Percentiles rank a stretch among this genome's conserved stretches.
Conservation (phyloP, 1,140 invertebrate species). For the Drosophila carrolli region DNA sequence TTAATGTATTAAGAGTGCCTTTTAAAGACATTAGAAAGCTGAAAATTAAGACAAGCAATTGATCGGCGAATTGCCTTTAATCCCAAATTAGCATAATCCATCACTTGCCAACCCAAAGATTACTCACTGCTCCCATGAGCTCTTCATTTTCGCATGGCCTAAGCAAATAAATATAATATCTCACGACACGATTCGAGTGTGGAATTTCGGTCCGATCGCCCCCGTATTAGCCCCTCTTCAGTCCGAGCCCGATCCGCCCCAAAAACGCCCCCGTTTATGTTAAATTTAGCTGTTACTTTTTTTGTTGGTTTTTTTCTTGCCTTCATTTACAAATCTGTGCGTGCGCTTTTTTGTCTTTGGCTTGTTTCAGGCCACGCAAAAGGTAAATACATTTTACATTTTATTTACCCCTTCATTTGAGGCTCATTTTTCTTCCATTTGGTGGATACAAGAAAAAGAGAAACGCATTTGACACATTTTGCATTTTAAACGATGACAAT, state of each 20-base stretch:
- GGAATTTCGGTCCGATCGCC: slow-evolving; percentile 36
- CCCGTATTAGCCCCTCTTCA: slow-evolving; percentile 6
- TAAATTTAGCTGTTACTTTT: slow-evolving; percentile 35
- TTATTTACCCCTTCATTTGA: slow-evolving; percentile 69
- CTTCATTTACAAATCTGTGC: slow-evolving; percentile 80
- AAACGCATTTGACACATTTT: slow-evolving; percentile 78
- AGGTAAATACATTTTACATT: slow-evolving; percentile 67
- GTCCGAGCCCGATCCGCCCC: slow-evolving; percentile 15
- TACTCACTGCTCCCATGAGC: slow-evolving; percentile 21
- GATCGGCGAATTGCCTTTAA: slow-evolving; percentile 8
- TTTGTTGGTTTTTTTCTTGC: slow-evolving; percentile 26
- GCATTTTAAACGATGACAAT: slow-evolving; percentile 77
- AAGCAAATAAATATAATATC: slow-evolving; percentile 22
- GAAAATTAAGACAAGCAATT: slow-evolving; percentile 6
- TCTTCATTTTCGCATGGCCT: slow-evolving; percentile 26
- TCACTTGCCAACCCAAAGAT: slow-evolving; percentile 20
- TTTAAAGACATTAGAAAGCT: slow-evolving; percentile 5
- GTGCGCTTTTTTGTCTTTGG: slow-evolving; percentile 53
- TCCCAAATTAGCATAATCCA: slow-evolving; percentile 33
- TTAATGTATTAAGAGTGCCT: neutral
- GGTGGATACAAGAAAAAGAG: slow-evolving; percentile 49
- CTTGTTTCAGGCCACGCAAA: slow-evolving; percentile 67
- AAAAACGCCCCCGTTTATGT: slow-evolving; percentile 38
- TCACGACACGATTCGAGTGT: slow-evolving; percentile 18
- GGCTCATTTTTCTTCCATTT: slow-evolving; percentile 72